phyloP scores from a whole-genome alignment of 2,797 vertebrate genomes.

The Mionectes olivaceus region DNA sequence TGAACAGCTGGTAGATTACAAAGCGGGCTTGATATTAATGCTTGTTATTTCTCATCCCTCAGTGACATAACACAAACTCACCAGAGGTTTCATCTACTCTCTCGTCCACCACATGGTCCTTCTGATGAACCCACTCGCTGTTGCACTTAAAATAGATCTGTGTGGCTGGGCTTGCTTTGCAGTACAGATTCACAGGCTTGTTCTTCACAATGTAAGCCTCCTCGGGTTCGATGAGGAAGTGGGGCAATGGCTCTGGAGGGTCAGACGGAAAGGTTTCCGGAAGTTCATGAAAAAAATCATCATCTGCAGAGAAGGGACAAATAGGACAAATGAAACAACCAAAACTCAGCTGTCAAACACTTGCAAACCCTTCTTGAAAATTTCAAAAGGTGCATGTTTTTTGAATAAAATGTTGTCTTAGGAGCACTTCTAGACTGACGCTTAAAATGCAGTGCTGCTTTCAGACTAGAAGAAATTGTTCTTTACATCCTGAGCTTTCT shows the following conservation, averaged over 20 bases:
- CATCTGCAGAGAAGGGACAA: conserved; percentile 79
- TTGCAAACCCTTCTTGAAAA: neutral
- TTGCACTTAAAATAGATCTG: conserved; percentile 99
- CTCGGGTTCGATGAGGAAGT: conserved; percentile 95
- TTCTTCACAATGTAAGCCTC: conserved; percentile 99
- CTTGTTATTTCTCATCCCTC: neutral
- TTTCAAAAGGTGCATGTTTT: neutral
- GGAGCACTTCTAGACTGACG: neutral
- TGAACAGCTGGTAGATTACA: neutral
- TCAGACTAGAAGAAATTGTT: neutral
- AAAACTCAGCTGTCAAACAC: neutral
- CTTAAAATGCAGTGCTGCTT: neutral
- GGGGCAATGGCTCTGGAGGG: conserved; percentile 94
- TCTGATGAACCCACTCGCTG: conserved; percentile 99
- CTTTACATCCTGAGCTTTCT: neutral
- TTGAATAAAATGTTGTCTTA: neutral
- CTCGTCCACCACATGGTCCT: conserved; percentile 95
- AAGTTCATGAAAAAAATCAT: conserved; percentile 94
- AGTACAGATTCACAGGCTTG: conserved; percentile 96
- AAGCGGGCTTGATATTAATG: neutral
- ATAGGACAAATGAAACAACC: conserved; percentile 2
- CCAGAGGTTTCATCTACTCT: conserved; percentile 95
- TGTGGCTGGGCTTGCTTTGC: conserved; percentile 96
- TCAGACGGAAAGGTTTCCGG: conserved; percentile 97
- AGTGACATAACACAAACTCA: conserved; percentile 71